Percentiles rank a stretch among this genome's conserved stretches.
These are phyloP conservation scores for Ceyx margarethae DNA, from an alignment of 2,113 vertebrate genomes.

Conservation along the genomic window DNA sequence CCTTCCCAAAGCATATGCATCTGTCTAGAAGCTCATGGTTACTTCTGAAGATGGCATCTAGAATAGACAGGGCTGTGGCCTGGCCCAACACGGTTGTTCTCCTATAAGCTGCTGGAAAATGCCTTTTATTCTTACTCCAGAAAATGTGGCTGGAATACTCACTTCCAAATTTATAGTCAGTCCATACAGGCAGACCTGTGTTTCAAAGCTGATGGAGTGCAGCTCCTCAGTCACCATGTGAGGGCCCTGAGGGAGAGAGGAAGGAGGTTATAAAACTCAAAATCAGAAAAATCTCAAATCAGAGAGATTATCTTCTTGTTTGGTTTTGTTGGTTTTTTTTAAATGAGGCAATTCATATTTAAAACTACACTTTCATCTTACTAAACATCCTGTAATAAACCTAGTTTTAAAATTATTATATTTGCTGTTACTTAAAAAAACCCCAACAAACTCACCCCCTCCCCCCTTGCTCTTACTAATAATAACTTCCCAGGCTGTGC, in stretches of 20 bases:
- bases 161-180: constrained; percentile 93
- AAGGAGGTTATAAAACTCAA: neutral
- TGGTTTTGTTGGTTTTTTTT: neutral
- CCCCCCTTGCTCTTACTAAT: neutral
- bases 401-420: neutral
- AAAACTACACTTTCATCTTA: neutral
- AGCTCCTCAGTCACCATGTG: constrained; percentile 95
- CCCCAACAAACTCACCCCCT: too few relatives aligned
- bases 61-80: neutral
- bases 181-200: constrained; percentile 89
- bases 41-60: neutral
- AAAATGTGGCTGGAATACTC: neutral
- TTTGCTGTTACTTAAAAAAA: neutral
- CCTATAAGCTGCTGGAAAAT: neutral
- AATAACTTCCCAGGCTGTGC: neutral
- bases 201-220: constrained; percentile 93
- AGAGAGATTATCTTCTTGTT: neutral
- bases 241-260: constrained; percentile 76
- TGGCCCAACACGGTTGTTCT: neutral
- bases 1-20: neutral
- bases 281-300: neutral
- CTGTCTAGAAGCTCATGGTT: neutral
- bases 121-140: neutral
- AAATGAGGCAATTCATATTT: neutral
- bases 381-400: neutral